Evolutionary conservation across 2,797 vertebrate species (phyloP), one percentile per base, ranked within the genome.

Genomic region (Pitangus sulphuratus): DNA sequence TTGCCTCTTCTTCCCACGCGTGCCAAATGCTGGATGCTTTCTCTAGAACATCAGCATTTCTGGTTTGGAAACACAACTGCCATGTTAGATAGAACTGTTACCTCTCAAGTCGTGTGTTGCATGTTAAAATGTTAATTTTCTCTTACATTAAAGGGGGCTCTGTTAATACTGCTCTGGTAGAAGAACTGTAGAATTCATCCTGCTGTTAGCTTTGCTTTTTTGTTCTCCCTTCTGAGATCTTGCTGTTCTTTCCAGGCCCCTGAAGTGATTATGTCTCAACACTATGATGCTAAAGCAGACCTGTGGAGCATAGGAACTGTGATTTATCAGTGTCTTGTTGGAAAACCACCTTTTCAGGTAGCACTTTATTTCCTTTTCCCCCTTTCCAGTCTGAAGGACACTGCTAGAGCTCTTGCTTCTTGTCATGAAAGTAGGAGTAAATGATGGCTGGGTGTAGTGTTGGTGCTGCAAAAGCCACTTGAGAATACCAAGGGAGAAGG

Each of bases 191-290:
- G 61, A 58, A 47, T 77, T 83, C 0, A 0, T 57, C 6, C 31
- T 89, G 40, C 37, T 42, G 2, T 76, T 22, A 28, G 9, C 26
- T 77, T 70, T 48, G 20, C 13, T n/a, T 26, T 21, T 45, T 26
- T 60, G 7, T 65, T 93, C 72, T 66, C 31, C 45, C 18, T 87
- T 71, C 71, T 94, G 60, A 86, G 51, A 85, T 57, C 35, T 82
- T 83, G 69, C 66, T 85, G 26, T 79, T 14, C 28, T 91, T 89
- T 87, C 56, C 95, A 99, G 99, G 99, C 99, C 84, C 99, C 99
- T 26, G 99, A 99, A 97, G 99, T 99, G 93, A 99, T 99, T 91
- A 99, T 99, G 99, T 99, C 99, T 74, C 99, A 99, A 96, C 99
- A 99, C 87, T 99, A 99, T 19, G 99, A 99, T 70, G 99, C 99